phyloP scores from a whole-genome alignment of 2,797 vertebrate genomes.

The Hippopotamyrus pictus region DNA sequence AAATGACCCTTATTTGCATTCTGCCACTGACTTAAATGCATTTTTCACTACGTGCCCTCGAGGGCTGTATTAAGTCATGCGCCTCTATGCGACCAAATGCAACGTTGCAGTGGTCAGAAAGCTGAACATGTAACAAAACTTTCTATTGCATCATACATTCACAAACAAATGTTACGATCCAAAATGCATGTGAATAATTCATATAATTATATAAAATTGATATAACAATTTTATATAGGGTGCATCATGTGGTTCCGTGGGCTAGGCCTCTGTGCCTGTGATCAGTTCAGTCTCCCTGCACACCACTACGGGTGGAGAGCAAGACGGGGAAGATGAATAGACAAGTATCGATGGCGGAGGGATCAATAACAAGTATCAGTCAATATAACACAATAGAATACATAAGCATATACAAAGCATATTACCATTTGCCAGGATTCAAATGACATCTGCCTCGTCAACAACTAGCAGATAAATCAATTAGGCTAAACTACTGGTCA shows the following conservation, averaged over 20 bases:
- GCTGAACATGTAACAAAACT: neutral
- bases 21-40: neutral
- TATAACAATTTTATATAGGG: neutral
- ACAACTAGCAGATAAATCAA: neutral
- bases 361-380: neutral
- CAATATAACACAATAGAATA: neutral
- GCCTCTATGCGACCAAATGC: neutral
- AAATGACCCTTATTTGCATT: neutral
- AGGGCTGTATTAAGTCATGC: neutral
- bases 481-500: neutral
- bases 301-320: neutral
- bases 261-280: neutral
- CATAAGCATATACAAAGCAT: neutral
- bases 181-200: neutral
- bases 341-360: neutral
- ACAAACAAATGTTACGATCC: neutral
- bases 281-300: neutral
- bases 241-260: neutral
- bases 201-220: neutral
- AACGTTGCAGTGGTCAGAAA: neutral
- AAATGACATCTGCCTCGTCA: neutral
- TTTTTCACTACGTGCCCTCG: neutral
- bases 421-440: neutral
- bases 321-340: neutral
- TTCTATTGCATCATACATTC: neutral